Evolutionary conservation across 1,140 invertebrate genomes (phyloP), one percentile per base, ranked within the genome.

Genomic region (Pogonomyrmex barbatus): DNA sequence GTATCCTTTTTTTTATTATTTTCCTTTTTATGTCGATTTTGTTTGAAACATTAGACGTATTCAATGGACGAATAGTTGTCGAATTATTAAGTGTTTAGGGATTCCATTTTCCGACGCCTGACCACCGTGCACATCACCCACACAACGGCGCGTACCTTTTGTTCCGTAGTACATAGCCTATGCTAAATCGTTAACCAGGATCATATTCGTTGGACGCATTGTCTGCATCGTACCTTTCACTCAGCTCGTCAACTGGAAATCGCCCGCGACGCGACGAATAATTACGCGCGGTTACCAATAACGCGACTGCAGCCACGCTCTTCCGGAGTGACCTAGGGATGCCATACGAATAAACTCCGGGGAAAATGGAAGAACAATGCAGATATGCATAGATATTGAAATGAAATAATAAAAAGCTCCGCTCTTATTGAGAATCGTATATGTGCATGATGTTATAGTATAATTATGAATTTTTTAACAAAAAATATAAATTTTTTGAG

Each of bases 121-220:
- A 6, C 45, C 6, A 65, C 47, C 14, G 58, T 54, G n/a, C 24
- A 58, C 52, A 12, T 42, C 30, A 52, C 17, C 54, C 36, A 42
- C 54, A 71, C 36, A 63, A 14, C 42, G 65, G 33, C 54, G 76
- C 75, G 50, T 85, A 88, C 81, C 83, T 87, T 86, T 91, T 90
- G 87, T 92, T 86, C 63, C 68, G 45, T 76, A 65, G 75, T 85
- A 24, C 0, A 24, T 24, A 63, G 78, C 87, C 91, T 83, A 82
- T 85, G 89, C 85, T 91, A 91, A 93, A 92, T 93, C 88, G 91
- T 92, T 93, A 93, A 93, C 89, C 90, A 86, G 88, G 83, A 92
- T 93, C 92, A 93, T 91, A 88, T 92, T 91, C 79, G 78, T 85
- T 88, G 85, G 81, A 68, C 58, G 84, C 85, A 93, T 93, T 94